phyloP scores from a whole-genome alignment of 2,113 vertebrate species.

The Balaenoptera acutorostrata region DNA sequence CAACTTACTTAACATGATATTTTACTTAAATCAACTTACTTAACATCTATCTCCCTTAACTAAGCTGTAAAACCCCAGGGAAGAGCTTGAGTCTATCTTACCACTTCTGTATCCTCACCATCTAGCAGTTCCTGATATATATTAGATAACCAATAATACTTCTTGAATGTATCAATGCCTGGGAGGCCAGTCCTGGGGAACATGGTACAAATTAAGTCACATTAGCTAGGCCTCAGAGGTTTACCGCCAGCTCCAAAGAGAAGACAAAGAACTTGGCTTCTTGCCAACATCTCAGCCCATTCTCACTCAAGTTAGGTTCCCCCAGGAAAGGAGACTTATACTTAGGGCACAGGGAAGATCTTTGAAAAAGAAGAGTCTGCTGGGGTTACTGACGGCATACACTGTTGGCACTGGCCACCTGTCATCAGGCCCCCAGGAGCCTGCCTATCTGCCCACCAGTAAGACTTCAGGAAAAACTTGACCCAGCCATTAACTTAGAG shows the following conservation, averaged over 20 bases:
- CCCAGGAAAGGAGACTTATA: background rate
- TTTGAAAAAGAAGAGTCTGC: background rate
- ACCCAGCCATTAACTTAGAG: background rate
- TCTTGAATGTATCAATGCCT: background rate
- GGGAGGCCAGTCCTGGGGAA: background rate
- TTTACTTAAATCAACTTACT: background rate
- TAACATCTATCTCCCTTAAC: background rate
- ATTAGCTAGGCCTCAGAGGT: background rate
- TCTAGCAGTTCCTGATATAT: background rate
- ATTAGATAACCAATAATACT: background rate
- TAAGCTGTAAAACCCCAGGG: background rate
- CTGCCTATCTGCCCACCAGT: background rate
- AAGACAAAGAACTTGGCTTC: background rate
- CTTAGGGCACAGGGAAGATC: background rate
- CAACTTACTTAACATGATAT: background rate
- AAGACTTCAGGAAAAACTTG: constrained; percentile 7
- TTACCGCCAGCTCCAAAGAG: background rate
- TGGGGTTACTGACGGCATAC: background rate
- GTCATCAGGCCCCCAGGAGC: background rate
- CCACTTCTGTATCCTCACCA: background rate
- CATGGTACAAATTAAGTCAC: background rate
- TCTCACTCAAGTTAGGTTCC: background rate
- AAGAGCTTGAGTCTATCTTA: background rate
- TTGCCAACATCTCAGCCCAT: background rate
- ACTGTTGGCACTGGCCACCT: background rate